A percentile compares a stretch with the other conserved stretches of the same genome.
Evolutionary conservation across 2,797 vertebrate species (phyloP).

Genomic region (Arrhamphus sclerolepis): DNA sequence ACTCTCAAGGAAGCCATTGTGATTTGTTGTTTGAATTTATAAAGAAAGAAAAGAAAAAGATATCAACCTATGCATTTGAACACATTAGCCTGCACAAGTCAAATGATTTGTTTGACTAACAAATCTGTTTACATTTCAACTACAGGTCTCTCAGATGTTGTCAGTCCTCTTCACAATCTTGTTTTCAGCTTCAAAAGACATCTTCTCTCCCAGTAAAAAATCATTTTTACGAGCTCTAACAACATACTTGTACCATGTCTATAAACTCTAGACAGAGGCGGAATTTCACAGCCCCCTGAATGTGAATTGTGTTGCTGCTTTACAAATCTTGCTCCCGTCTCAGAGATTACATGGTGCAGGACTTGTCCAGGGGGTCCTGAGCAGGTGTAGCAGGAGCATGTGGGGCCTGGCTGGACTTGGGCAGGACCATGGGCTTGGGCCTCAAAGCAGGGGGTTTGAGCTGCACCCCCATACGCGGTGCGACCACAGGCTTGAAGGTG

Average conservation of each 20-base stretch:
- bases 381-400: slow-evolving; percentile 72
- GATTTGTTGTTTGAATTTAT: slow-evolving; percentile 82
- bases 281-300: slow-evolving; percentile 25
- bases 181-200: slow-evolving; percentile 24
- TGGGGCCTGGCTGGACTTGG: slow-evolving; percentile 82
- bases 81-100: slow-evolving; percentile 36
- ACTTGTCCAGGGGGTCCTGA: slow-evolving; percentile 93
- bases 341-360: slow-evolving; percentile 93
- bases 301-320: slow-evolving; percentile 29
- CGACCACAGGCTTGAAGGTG: slow-evolving; percentile 94
- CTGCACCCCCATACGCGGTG: slow-evolving; percentile 96
- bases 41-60: slow-evolving; percentile 23
- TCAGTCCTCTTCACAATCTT: slow-evolving; percentile 6
- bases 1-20: slow-evolving; percentile 82
- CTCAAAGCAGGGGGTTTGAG: slow-evolving; percentile 95
- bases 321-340: slow-evolving; percentile 7
- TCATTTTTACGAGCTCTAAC: slow-evolving; percentile 51
- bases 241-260: slow-evolving; percentile 18
- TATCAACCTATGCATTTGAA: slow-evolving; percentile 38
- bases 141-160: slow-evolving; percentile 17
- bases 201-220: no score
- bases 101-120: slow-evolving; percentile 10
- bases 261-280: slow-evolving; percentile 42
- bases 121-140: slow-evolving; percentile 12
- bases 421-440: slow-evolving; percentile 94